Evolutionary conservation across 2,888 invertebrate genomes (phyloP).

Genomic region (Chrysolina haemoptera): DNA sequence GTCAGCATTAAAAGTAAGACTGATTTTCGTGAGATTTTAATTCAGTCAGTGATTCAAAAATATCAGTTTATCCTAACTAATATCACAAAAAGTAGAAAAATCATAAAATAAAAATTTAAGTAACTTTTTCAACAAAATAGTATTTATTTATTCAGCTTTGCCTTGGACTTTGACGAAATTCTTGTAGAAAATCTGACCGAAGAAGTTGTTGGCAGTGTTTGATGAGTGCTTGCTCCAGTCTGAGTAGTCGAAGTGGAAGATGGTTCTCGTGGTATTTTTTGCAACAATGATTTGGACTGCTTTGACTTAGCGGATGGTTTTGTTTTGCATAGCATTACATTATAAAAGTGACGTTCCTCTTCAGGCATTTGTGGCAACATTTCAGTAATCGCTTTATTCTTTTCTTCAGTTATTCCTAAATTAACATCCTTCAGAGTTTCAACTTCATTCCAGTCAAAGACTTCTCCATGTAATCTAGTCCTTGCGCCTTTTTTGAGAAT

Average conservation of each 20-base stretch:
- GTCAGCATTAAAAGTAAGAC: slow-evolving; percentile 9
- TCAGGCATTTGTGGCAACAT: slow-evolving; percentile 6
- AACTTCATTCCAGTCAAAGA: slow-evolving; percentile 1
- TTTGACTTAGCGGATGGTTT: neutral
- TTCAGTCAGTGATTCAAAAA: neutral
- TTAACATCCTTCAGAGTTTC: slow-evolving; percentile 3
- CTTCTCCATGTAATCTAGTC: neutral
- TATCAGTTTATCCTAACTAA: neutral
- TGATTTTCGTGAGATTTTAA: slow-evolving; percentile 1
- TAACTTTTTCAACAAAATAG: neutral
- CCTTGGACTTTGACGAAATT: neutral
- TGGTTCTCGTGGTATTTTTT: too few relatives aligned
- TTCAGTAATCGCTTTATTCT: neutral
- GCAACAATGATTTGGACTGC: too few relatives aligned
- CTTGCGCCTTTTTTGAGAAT: neutral
- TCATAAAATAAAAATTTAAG: neutral
- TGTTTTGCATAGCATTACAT: neutral
- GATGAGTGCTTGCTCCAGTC: slow-evolving; percentile 1
- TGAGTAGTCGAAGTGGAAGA: slow-evolving; percentile 15
- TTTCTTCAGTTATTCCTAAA: slow-evolving; percentile 5
- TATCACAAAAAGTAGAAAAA: neutral
- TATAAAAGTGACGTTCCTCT: slow-evolving; percentile 7
- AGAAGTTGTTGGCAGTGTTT: neutral
- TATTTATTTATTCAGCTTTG: neutral
- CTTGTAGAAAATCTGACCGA: neutral